phyloP scores from a whole-genome alignment of 2,113 vertebrate genomes.

The chimpanzee (Pan troglodytes) region NHGRI_mPanTro3-v2.1_pri NC_072408.2:51331001-51331500 shows the following conservation, averaged over 20 bases:
- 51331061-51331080: not conserved
- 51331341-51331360: not conserved
- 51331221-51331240: not conserved
- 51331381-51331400: not conserved
- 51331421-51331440: not conserved
- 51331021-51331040: not conserved
- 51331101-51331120: not conserved
- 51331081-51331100: not conserved
- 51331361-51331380: not conserved
- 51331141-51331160: not conserved
- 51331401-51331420: not conserved
- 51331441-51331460: not conserved
- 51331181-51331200: not conserved
- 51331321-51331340: not conserved
- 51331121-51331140: not conserved
- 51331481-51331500: not conserved
- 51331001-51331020: not conserved
- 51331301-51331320: not conserved
- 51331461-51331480: not conserved
- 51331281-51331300: slow-evolving; percentile 19
- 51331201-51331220: not conserved
- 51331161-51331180: not conserved
- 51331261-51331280: not conserved
- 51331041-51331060: not conserved
- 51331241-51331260: not conserved